Evolutionary conservation across 2,888 invertebrate genomes (phyloP), one percentile per base, ranked within the genome.

Genomic region (Trisateles emortualis): DNA sequence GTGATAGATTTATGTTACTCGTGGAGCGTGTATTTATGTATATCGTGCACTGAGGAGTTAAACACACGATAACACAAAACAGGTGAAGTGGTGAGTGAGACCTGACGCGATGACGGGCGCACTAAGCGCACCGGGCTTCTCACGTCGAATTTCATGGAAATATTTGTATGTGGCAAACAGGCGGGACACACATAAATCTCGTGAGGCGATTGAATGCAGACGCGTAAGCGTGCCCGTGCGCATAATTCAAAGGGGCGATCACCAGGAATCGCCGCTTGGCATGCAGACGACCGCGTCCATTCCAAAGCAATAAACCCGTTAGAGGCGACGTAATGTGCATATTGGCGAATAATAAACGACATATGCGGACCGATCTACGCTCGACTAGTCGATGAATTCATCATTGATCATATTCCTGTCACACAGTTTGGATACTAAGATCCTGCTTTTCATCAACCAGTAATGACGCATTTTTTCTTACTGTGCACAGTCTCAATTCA

Each of bases 161-260:
- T 79, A 84, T 86, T 86, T 81, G 84, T 83, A 86, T 84, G 85
- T 84, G 77, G 69, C 70, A 62, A 75, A 74, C 78, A 68, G 74
- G 78, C 79, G 74, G 81, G 79, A 79, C 83, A 76, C 74, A 86
- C 84, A 89, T 88, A 88, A 90, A 88, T 90, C 86, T 87, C 72
- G 74, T 58, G 73, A 79, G 81, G 81, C 83, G 84, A 90, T 87
- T 87, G 87, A 90, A 88, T 82, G 76, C 88, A 87, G 86, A 87
- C 86, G 84, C 78, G 81, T 84, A 84, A 85, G 87, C 84, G 87
- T 88, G 88, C 86, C 78, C 81, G 76, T 79, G 85, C 89, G 90
- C 90, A 92, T 92, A 91, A 89, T 90, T 90, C 88, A 89, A 88
- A 86, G 84, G 87, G 86, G 86, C 90, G 88, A 89, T 88, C 88